Conservation (phyloP, 2,113 vertebrate species). For the Canis aureus region DNA sequence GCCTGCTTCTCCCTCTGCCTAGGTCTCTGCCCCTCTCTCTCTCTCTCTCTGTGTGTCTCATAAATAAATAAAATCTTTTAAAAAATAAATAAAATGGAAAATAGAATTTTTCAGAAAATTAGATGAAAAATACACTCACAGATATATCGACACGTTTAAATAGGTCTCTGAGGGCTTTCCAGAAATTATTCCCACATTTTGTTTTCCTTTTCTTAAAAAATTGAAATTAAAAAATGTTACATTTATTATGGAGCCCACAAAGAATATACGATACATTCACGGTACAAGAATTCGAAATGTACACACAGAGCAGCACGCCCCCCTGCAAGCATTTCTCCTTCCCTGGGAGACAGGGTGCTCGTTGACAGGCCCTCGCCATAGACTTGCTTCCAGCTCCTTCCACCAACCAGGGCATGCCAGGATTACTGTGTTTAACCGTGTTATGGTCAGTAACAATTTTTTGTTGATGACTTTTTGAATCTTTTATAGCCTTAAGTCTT, state of each 20-base stretch:
- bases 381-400: neutral
- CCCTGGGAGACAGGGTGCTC: neutral
- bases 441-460: neutral
- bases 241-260: neutral
- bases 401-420: neutral
- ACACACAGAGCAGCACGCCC: neutral
- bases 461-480: conserved; percentile 28
- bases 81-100: neutral
- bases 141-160: neutral
- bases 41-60: no score
- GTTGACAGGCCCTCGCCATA: no score
- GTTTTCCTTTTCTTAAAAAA: conserved; percentile 32
- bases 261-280: neutral
- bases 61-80: no score
- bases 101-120: conserved; percentile 41
- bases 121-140: neutral
- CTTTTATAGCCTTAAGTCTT: neutral
- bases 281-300: neutral
- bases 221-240: neutral
- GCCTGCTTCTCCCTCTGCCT: no score
- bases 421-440: neutral
- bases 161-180: neutral
- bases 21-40: no score
- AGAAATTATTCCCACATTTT: neutral
- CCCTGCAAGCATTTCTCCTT: neutral